Evolutionary conservation across 2,888 invertebrate species (phyloP), one percentile per base, ranked within the genome.

Genomic region (Clepsis dumicolana): DNA sequence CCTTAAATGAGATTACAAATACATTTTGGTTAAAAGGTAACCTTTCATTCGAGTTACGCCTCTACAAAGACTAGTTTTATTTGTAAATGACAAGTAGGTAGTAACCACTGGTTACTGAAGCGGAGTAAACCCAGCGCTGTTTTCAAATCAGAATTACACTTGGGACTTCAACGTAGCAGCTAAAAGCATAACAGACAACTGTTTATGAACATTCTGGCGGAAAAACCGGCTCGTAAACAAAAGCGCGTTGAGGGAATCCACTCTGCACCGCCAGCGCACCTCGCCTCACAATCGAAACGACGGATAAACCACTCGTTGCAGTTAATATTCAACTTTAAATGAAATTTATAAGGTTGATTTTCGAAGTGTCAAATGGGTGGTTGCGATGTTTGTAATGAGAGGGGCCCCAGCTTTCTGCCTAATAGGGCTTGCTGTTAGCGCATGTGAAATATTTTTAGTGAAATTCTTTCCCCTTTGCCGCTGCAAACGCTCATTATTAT

Each of bases 391-490:
- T 21, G 12, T 21, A 1, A 21, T 10, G 18, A 48, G 18, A 10
- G 2, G 12, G 21, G 29, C 29, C 76, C 74, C 76, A 80, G 74
- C 77, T 73, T 75, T 76, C 75, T 75, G 77, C 79, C 80, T 77
- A 78, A 82, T 79, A 81, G 72, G 74, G 77, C 75, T 66, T 71
- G 74, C 74, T 70, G 73, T 73, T 74, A 76, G 76, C 72, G 73
- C 72, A 73, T 68, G 79, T 74, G 72, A 77, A 83, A 82, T 82
- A 84, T 84, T 84, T 82, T 80, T 79, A 85, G 82, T 83, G 75
- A 86, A 83, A 84, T 81, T 82, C 76, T 82, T 81, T 79, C 74
- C 74, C 73, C 72, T 75, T 73, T 75, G 72, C 72, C 71, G 70
- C 72, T 71, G 74, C 75, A 75, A n/a, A 70, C 71, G 72, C 74